A percentile compares a stretch with the other conserved stretches of the same genome.
phyloP scores from a whole-genome alignment of 1,140 invertebrate genomes.

The Bombyx mori region DNA sequence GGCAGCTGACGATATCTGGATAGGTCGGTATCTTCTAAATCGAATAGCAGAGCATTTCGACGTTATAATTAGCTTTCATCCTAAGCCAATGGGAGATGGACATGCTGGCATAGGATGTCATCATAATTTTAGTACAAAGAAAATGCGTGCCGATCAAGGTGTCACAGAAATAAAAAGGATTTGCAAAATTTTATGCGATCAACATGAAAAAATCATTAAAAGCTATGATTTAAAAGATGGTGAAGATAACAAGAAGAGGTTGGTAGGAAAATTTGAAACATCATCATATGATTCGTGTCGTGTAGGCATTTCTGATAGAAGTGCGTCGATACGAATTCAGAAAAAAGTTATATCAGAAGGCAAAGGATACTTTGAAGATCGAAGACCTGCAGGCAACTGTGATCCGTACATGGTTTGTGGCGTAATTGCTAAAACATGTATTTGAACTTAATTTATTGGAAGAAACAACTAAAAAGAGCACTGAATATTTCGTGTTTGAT shows the following conservation, averaged over 20 bases:
- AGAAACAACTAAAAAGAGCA: no score
- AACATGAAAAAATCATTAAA: slow-evolving; percentile 87
- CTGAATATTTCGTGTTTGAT: no score
- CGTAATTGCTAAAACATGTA: slow-evolving; percentile 73
- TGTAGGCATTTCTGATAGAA: slow-evolving; percentile 82
- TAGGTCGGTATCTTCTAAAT: slow-evolving; percentile 87
- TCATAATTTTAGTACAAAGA: slow-evolving; percentile 92
- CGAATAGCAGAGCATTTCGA: slow-evolving; percentile 94
- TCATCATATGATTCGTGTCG: slow-evolving; percentile 86
- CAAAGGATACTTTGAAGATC: slow-evolving; percentile 93
- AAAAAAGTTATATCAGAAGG: slow-evolving; percentile 83
- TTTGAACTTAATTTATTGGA: slow-evolving; percentile 1
- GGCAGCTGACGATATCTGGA: slow-evolving; percentile 93
- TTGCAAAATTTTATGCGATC: slow-evolving; percentile 84
- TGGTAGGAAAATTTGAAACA: slow-evolving; percentile 89
- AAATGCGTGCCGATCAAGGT: slow-evolving; percentile 88
- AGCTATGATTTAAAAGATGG: slow-evolving; percentile 88
- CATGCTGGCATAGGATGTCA: slow-evolving; percentile 96
- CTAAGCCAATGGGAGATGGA: slow-evolving; percentile 90
- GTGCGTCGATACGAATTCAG: slow-evolving; percentile 85
- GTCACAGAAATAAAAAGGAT: slow-evolving; percentile 79
- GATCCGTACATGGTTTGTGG: slow-evolving; percentile 89
- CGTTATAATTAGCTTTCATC: slow-evolving; percentile 88
- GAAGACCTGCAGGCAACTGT: slow-evolving; percentile 93
- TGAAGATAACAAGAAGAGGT: slow-evolving; percentile 86